These are phyloP conservation scores for Margarornis squamiger DNA, from an alignment of 2,797 vertebrate genomes.

Conservation along the genomic window DNA sequence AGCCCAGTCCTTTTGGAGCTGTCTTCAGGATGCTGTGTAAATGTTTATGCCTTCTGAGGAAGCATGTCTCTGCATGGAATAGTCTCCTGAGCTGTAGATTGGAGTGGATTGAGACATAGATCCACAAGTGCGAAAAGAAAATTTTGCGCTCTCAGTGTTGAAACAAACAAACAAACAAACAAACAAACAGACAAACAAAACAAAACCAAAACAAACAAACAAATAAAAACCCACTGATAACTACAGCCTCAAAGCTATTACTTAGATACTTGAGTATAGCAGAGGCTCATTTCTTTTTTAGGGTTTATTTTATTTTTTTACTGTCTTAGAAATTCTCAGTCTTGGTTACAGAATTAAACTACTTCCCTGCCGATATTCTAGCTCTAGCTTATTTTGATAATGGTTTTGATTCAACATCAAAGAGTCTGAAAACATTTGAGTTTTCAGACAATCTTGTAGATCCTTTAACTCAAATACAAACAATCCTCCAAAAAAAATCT, in stretches of 20 bases:
- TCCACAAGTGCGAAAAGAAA: not conserved
- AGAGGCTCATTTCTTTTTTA: not conserved
- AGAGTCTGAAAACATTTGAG: not conserved
- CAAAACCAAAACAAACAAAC: too few relatives aligned
- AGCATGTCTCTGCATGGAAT: not conserved
- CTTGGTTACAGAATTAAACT: not conserved
- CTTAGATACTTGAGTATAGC: not conserved
- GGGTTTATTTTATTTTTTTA: not conserved
- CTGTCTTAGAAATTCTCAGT: not conserved
- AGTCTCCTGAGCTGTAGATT: not conserved
- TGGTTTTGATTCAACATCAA: not conserved
- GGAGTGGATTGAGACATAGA: not conserved
- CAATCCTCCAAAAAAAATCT: not conserved
- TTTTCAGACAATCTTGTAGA: not conserved
- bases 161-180: not conserved
- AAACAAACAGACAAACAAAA: too few relatives aligned
- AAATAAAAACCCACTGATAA: not conserved
- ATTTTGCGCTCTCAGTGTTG: not conserved
- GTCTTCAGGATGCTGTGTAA: not conserved
- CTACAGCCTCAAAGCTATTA: not conserved
- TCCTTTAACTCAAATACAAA: not conserved
- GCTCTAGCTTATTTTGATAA: not conserved
- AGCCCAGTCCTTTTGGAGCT: not conserved
- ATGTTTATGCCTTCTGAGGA: not conserved
- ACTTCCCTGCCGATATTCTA: not conserved